phyloP scores from a whole-genome alignment of 2,888 invertebrate species.

The Folsomia candida region DNA sequence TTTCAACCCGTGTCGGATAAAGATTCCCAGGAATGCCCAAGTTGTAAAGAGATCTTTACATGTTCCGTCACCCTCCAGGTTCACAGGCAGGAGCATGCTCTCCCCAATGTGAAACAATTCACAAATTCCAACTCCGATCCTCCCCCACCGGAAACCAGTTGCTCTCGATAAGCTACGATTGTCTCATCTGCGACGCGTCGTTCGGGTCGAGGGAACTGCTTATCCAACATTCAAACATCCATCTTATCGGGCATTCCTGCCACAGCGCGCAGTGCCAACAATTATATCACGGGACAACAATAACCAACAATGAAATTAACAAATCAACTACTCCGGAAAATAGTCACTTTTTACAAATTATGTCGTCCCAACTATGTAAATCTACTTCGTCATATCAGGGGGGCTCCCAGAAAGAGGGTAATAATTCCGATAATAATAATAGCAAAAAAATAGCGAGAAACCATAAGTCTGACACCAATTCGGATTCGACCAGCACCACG shows the following conservation, averaged over 20 bases:
- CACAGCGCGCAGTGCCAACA: constrained; percentile 18
- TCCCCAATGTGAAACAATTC: constrained; percentile 31
- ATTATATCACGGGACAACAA: no score
- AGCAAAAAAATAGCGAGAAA: no score
- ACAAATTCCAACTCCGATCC: no score
- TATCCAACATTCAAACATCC: constrained; percentile 30
- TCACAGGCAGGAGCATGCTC: constrained; percentile 35
- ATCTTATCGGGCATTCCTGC: constrained; percentile 32
- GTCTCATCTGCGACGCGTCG: constrained; percentile 30
- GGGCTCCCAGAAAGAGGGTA: no score
- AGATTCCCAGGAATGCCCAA: constrained; percentile 15
- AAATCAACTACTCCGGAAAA: no score
- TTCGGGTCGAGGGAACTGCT: constrained; percentile 33
- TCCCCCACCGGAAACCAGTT: not conserved
- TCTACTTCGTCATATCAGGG: no score
- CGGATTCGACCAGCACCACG: no score
- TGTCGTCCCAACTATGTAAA: no score
- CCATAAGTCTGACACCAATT: no score
- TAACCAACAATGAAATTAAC: no score
- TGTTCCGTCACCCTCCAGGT: constrained; percentile 31
- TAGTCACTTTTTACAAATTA: no score
- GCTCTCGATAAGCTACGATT: constrained; percentile 28
- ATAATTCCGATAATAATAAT: no score
- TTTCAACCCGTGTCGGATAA: not conserved
- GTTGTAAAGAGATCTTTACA: constrained; percentile 30